Percentiles rank a stretch among this genome's conserved stretches.
Evolutionary conservation across 2,797 vertebrate genomes (phyloP).

Genomic region (Sylvia borin): DNA sequence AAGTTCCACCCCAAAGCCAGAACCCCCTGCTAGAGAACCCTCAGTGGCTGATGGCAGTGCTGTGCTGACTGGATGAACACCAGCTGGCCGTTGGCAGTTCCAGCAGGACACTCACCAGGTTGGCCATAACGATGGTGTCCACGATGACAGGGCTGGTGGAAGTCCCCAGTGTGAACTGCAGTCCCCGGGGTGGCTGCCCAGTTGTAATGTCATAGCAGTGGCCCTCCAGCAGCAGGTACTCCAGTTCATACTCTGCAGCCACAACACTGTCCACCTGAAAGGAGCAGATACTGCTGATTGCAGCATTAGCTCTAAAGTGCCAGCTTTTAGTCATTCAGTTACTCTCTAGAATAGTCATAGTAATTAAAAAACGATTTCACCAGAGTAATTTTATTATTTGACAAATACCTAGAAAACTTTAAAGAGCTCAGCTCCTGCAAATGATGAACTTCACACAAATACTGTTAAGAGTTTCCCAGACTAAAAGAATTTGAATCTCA

Average conservation of each 20-base stretch:
- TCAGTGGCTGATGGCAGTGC: not conserved
- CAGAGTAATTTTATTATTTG: not conserved
- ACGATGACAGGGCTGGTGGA: conserved; percentile 85
- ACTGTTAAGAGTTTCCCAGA: not conserved
- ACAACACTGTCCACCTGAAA: conserved; percentile 90
- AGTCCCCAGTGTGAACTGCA: conserved; percentile 95
- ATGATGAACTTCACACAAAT: not conserved
- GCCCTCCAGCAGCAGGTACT: conserved; percentile 93
- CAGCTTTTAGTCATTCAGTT: not conserved
- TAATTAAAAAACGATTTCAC: not conserved
- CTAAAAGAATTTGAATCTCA: not conserved
- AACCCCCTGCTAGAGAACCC: accelerated
- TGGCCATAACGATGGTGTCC: conserved; percentile 99
- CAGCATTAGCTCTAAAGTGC: not conserved
- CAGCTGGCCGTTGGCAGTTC: not conserved
- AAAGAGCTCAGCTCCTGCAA: not conserved
- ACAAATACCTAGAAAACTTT: not conserved
- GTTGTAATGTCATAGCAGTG: conserved; percentile 97
- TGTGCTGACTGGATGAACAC: not conserved
- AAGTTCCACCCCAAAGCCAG: not conserved
- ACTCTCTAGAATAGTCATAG: not conserved
- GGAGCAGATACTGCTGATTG: not conserved
- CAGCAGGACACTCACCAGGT: conserved; percentile 80
- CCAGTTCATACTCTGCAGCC: conserved; percentile 93
- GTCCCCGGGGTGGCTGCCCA: conserved; percentile 93